Evolutionary conservation across 2,113 vertebrate genomes (phyloP).

Genomic region (Vulpes vulpes): DNA sequence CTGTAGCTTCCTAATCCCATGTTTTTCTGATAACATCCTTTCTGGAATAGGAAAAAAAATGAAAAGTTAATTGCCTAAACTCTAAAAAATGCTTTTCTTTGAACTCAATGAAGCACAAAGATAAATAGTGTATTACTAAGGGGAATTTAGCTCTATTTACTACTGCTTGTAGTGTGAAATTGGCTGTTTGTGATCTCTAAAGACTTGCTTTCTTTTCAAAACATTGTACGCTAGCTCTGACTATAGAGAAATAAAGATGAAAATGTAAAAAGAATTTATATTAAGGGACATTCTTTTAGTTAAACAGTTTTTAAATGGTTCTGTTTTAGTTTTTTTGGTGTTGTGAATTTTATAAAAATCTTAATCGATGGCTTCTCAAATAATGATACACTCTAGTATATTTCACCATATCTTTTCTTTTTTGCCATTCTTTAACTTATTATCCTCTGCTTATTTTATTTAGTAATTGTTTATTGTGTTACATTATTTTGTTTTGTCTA

Average conservation of each 20-base stretch:
- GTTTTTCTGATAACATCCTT: constrained; percentile 86
- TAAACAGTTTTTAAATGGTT: not conserved
- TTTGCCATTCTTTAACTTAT: not conserved
- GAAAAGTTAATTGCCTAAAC: constrained; percentile 89
- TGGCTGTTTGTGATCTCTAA: constrained; percentile 87
- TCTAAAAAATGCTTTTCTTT: constrained; percentile 89
- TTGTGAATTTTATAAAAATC: not conserved
- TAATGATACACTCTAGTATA: not conserved
- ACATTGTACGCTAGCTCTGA: constrained; percentile 69
- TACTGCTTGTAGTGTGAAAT: constrained; percentile 89
- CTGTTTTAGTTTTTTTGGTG: not conserved
- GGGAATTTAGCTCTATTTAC: constrained; percentile 89
- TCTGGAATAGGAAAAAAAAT: constrained; percentile 79
- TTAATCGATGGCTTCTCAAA: not conserved
- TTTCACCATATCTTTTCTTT: not conserved
- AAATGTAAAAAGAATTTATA: constrained; percentile 60
- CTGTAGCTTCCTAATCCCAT: constrained; percentile 83
- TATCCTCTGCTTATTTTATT: not conserved
- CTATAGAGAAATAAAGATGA: constrained; percentile 76
- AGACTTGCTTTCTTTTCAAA: constrained; percentile 82
- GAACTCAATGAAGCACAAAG: constrained; percentile 87
- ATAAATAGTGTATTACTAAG: constrained; percentile 89
- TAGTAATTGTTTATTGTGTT: not conserved
- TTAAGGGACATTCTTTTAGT: constrained; percentile 3
- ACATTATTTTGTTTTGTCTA: not conserved